These are phyloP conservation scores for Stenotaenia linearis DNA, from an alignment of 2,888 invertebrate genomes.

Conservation along the genomic window DNA sequence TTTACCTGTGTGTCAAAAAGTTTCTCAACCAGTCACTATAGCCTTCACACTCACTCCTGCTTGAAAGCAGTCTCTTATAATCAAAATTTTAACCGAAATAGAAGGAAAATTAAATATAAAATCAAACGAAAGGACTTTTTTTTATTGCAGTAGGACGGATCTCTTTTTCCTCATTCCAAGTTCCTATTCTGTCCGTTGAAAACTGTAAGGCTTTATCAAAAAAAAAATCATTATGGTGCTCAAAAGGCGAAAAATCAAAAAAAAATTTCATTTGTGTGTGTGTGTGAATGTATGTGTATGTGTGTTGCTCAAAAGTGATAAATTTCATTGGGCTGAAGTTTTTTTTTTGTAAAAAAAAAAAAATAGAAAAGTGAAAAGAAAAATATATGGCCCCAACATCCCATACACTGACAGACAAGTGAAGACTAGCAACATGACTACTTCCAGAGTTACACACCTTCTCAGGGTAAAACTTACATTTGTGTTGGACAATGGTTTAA, in stretches of 20 bases:
- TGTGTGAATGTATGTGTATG: not conserved
- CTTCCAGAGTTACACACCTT: constrained; percentile 32
- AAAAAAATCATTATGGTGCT: constrained; percentile 29
- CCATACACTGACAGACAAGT: not conserved
- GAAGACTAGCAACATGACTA: constrained; percentile 30
- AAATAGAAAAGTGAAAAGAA: not conserved
- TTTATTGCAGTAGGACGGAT: not conserved
- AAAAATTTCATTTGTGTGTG: constrained; percentile 6
- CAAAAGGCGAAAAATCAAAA: constrained; percentile 34
- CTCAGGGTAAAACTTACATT: constrained; percentile 31
- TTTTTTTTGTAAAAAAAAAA: not conserved
- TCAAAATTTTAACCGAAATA: not conserved
- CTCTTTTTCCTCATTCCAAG: not conserved
- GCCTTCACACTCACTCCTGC: constrained; percentile 91
- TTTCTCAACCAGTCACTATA: constrained; percentile 77
- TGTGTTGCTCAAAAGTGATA: constrained; percentile 4
- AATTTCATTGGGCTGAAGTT: not conserved
- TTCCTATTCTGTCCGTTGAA: constrained; percentile 30
- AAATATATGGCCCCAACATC: not conserved
- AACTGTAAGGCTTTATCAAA: not conserved
- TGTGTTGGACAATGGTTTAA: constrained; percentile 7
- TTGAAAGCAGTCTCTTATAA: constrained; percentile 45
- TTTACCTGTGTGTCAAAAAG: constrained; percentile 83
- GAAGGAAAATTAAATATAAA: not conserved
- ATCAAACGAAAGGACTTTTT: not conserved